Conservation (phyloP, 2,797 vertebrate genomes). For the Saxicola maurus region DNA sequence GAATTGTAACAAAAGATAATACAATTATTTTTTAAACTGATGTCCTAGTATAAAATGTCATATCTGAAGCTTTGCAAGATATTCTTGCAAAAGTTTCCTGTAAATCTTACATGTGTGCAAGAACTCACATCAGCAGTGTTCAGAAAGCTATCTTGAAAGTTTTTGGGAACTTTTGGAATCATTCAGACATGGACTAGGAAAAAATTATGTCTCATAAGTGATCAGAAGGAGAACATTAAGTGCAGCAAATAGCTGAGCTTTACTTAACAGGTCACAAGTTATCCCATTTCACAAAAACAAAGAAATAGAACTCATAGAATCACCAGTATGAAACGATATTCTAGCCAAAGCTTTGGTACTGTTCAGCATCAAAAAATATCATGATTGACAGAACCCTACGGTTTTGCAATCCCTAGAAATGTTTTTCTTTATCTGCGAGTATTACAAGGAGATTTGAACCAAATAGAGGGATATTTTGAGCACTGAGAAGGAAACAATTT, state of each 20-base stretch:
- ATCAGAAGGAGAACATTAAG: background rate
- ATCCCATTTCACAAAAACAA: conserved; percentile 4
- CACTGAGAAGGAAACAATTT: conserved; percentile 64
- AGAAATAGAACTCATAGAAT: conserved; percentile 45
- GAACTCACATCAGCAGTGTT: background rate
- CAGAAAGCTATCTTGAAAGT: background rate
- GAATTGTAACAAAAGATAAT: background rate
- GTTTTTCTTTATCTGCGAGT: conserved; percentile 61
- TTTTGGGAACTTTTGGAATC: background rate
- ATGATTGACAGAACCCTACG: conserved; percentile 57
- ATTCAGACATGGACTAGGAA: background rate
- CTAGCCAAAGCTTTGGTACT: conserved; percentile 1
- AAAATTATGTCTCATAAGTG: background rate
- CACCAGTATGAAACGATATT: background rate
- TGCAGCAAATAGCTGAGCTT: background rate
- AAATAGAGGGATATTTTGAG: conserved; percentile 68
- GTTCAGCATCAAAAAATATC: conserved; percentile 34
- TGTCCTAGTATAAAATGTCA: background rate
- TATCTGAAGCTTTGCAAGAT: background rate
- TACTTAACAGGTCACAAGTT: background rate
- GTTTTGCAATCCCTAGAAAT: conserved; percentile 55
- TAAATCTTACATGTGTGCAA: background rate
- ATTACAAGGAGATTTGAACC: conserved; percentile 68
- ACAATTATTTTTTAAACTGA: background rate
- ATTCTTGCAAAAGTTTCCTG: background rate